Evolutionary conservation across 2,113 vertebrate species (phyloP), one percentile per base, ranked within the genome.

Genomic region (Vidua macroura): DNA sequence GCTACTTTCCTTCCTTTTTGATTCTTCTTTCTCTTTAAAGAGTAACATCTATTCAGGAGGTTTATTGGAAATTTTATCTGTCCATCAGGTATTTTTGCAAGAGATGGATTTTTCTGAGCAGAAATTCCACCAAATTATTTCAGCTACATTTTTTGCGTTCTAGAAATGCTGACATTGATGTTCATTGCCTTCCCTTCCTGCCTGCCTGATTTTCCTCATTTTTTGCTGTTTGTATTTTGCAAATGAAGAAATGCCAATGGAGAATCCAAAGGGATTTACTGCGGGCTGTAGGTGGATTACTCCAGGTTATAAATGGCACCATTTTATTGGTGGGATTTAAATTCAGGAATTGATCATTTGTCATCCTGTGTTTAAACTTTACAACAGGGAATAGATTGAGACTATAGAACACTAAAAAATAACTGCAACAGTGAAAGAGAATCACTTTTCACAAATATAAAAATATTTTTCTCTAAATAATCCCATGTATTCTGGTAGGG

Each of bases 331-430:
- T 58, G 27, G 30, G 18, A 59, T 93, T 92, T 74, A 66, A 94
- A 66, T 83, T 76, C 13, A 62, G 24, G 10, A 24, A 28, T 49
- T 62, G 18, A 35, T 92, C 8, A 49, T 72, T 88, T 79, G 35
- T 59, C 30, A 10, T 86, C 92, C 44, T 59, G 15, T 93, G 41
- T 75, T 91, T 73, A 88, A 76, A 78, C 39, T 73, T 74, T 74
- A 55, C 76, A 75, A 33, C 20, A 48, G 22, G n/a, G 48, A 93
- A 43, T 59, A 41, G 21, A 72, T 39, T 73, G 63, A 94, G 82
- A 74, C 56, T 67, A 43, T 33, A 81, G n/a, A 93, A 87, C 72
- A 89, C 88, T 75, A 81, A 83, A 95, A 92, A 73, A 72, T 89
- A 93, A 83, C 60, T 24, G n/a, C 7, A 24, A 77, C 62, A 66